Evolutionary conservation across 1,140 invertebrate species (phyloP).

Genomic region (Camponotus vicinus): DNA sequence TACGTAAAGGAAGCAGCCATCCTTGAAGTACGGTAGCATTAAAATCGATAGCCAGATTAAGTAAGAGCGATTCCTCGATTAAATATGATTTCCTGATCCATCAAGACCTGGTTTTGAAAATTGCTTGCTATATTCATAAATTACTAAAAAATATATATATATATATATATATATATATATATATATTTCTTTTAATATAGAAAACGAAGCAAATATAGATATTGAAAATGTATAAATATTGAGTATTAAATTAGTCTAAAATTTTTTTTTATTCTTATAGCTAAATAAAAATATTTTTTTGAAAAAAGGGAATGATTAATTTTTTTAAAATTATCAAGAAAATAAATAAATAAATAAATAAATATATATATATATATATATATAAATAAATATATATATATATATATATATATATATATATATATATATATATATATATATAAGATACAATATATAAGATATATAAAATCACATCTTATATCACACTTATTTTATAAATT

Average conservation of each 20-base stretch:
- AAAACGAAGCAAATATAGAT: too few relatives aligned
- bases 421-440: too few relatives aligned
- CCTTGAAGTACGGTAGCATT: conserved; percentile 67
- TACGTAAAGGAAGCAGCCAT: conserved; percentile 66
- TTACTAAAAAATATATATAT: neutral
- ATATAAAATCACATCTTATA: too few relatives aligned
- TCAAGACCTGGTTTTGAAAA: conserved; percentile 15
- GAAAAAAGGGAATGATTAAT: neutral
- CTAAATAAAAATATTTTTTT: neutral
- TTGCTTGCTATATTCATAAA: conserved; percentile 22
- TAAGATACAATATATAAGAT: too few relatives aligned
- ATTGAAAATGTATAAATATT: neutral
- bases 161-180: too few relatives aligned
- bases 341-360: too few relatives aligned
- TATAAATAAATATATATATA: too few relatives aligned
- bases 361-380: too few relatives aligned
- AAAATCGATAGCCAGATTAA: conserved; percentile 68
- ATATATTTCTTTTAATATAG: too few relatives aligned
- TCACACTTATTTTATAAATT: neutral
- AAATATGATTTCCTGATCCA: conserved; percentile 22
- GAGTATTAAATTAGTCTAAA: neutral
- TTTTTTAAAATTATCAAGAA: neutral
- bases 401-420: too few relatives aligned
- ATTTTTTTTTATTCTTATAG: neutral
- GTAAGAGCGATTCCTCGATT: conserved; percentile 65